Evolutionary conservation across 2,888 invertebrate species (phyloP).

Genomic region (Ectemnius cavifrons): DNA sequence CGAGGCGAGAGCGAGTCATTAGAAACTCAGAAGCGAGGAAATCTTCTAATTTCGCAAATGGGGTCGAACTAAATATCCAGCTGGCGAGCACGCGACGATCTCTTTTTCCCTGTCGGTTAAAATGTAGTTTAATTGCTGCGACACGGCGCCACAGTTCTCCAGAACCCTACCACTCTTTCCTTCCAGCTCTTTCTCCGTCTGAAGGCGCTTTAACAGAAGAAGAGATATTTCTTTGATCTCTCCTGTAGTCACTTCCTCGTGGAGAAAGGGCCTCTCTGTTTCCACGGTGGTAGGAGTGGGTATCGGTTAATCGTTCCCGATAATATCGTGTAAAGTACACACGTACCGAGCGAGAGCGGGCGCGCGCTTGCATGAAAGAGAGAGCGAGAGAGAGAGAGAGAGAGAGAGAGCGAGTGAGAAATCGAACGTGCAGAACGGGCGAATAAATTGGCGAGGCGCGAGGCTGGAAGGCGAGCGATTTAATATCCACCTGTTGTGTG

Average conservation of each 20-base stretch:
- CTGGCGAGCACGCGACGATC: slow-evolving; percentile 22
- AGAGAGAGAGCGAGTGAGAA: too few relatives aligned
- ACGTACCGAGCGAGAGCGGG: not conserved
- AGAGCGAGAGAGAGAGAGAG: too few relatives aligned
- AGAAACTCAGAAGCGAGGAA: slow-evolving; percentile 30
- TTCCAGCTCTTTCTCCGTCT: slow-evolving; percentile 1
- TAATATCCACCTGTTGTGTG: slow-evolving; percentile 63
- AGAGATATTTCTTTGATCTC: not conserved
- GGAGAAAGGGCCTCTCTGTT: too few relatives aligned
- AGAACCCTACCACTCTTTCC: not conserved
- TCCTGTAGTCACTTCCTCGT: slow-evolving; percentile 14
- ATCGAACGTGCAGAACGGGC: not conserved
- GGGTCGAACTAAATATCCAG: slow-evolving; percentile 50
- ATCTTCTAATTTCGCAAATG: slow-evolving; percentile 68
- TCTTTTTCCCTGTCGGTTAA: not conserved
- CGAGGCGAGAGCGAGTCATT: not conserved
- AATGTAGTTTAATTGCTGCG: slow-evolving; percentile 9
- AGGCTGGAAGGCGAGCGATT: slow-evolving; percentile 37
- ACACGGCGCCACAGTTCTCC: not conserved
- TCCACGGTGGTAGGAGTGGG: too few relatives aligned
- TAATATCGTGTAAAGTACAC: not conserved
- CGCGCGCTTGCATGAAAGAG: too few relatives aligned
- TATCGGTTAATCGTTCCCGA: not conserved
- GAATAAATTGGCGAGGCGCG: slow-evolving; percentile 30
- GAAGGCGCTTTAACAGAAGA: not conserved